Evolutionary conservation across 2,797 vertebrate genomes (phyloP).

Genomic region (Trichosurus vulpecula): DNA sequence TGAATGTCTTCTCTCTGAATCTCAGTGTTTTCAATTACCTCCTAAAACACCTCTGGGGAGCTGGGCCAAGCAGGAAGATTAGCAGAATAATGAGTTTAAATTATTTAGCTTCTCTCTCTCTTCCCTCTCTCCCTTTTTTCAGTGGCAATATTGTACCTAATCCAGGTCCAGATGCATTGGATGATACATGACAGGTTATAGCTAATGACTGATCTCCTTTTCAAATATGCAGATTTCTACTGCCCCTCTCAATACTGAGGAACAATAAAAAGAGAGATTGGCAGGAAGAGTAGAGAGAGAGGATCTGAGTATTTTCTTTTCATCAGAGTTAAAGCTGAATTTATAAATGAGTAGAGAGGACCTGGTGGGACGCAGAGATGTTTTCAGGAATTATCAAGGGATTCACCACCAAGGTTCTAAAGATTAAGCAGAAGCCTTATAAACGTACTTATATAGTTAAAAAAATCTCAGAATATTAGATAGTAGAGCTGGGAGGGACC

Average conservation of each 20-base stretch:
- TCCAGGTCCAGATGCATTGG: slow-evolving; percentile 76
- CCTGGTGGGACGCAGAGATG: neutral
- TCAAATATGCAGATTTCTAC: slow-evolving; percentile 77
- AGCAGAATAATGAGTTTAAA: slow-evolving; percentile 86
- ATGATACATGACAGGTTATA: slow-evolving; percentile 76
- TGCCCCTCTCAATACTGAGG: neutral
- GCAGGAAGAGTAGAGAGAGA: neutral
- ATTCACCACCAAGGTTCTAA: neutral
- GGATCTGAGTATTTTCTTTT: neutral
- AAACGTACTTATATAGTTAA: neutral
- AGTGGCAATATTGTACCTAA: slow-evolving; percentile 78
- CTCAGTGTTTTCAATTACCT: slow-evolving; percentile 85
- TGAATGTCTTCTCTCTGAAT: slow-evolving; percentile 80
- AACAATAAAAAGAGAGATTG: neutral
- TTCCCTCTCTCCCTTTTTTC: slow-evolving; percentile 30
- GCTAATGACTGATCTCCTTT: slow-evolving; percentile 77
- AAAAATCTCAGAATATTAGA: neutral
- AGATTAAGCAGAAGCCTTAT: neutral
- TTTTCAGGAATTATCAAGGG: neutral
- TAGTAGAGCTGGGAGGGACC: neutral
- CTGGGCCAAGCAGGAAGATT: slow-evolving; percentile 81
- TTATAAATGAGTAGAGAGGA: neutral
- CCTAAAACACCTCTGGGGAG: slow-evolving; percentile 84
- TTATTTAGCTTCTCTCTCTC: slow-evolving; percentile 71
- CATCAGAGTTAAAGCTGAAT: neutral